Percentiles rank a stretch among this genome's conserved stretches.
These are phyloP conservation scores for Mythimna loreyi DNA, from an alignment of 2,888 invertebrate species.

Conservation along the genomic window DNA sequence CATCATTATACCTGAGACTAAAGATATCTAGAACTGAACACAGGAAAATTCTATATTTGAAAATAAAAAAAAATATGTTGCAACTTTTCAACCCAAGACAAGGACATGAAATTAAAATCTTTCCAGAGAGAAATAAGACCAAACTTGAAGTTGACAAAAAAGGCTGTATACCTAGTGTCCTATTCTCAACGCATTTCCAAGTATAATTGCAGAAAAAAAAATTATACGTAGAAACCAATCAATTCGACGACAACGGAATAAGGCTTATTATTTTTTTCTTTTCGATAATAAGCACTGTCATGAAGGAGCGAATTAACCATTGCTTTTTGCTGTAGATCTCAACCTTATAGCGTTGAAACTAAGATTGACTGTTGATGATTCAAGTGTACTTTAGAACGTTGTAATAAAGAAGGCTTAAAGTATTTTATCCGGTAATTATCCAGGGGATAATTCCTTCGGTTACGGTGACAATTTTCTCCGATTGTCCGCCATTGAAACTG, in stretches of 20 bases:
- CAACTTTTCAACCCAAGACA: slow-evolving; percentile 53
- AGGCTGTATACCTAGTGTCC: slow-evolving; percentile 56
- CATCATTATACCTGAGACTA: slow-evolving; percentile 47
- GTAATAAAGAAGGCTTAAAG: slow-evolving; percentile 68
- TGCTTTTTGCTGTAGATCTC: slow-evolving; percentile 41
- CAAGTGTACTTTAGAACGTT: slow-evolving; percentile 45
- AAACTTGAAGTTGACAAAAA: slow-evolving; percentile 54
- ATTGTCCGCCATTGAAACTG: slow-evolving; percentile 64
- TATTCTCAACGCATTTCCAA: slow-evolving; percentile 72
- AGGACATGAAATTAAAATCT: slow-evolving; percentile 60
- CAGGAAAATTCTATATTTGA: slow-evolving; percentile 55
- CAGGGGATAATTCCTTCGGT: slow-evolving; percentile 76
- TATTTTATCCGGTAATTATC: slow-evolving; percentile 82
- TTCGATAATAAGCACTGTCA: slow-evolving; percentile 75
- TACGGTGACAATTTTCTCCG: slow-evolving; percentile 82
- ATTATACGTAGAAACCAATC: slow-evolving; percentile 83
- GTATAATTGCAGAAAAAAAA: slow-evolving; percentile 76
- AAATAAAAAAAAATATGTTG: slow-evolving; percentile 41
- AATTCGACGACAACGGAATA: slow-evolving; percentile 77
- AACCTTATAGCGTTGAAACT: slow-evolving; percentile 16
- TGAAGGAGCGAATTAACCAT: slow-evolving; percentile 61
- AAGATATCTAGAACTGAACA: slow-evolving; percentile 33
- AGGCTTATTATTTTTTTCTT: slow-evolving; percentile 72
- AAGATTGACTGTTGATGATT: slow-evolving; percentile 59
- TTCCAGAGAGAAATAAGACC: slow-evolving; percentile 55